Evolutionary conservation across 1,140 invertebrate genomes (phyloP), one percentile per base, ranked within the genome.

Genomic region (Bombus vancouverensis): DNA sequence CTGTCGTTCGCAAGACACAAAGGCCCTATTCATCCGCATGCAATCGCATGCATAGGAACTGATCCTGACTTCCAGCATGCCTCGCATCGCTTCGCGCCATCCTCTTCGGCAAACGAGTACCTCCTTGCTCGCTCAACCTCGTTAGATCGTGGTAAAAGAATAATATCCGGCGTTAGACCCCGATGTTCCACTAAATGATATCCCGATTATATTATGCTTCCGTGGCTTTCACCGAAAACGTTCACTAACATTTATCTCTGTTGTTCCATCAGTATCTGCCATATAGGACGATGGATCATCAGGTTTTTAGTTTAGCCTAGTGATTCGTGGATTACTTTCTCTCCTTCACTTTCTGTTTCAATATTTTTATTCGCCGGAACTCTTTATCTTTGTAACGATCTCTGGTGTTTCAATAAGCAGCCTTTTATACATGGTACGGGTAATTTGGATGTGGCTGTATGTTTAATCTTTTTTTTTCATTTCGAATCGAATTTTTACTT

Each of bases 1-100:
- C 89, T 90, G 89, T 90, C 89, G 89, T 90, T 90, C 87, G 89
- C 89, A 90, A 88, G 89, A 86, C 86, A 90, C 89, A 90, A 90
- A 90, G 89, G 87, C 87, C 87, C 89, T 90, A 90, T 90, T 90
- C 89, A 90, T 90, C 76, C 87, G 81, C 89, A 32, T 90, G 89
- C 89, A 90, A 90, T 90, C 85, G 89, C 79, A 90, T 84, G 83
- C 81, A 85, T 86, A 90, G 87, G 89, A 90, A 90, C 89, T 80
- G 83, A 90, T 90, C 89, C 83, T 78, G 83, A 86, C 89, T 90
- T 90, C 89, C 89, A 86, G 73, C 86, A 71, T 86, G 73, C 89
- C 74, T 87, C 89, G 87, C 89, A 81, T 88, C 88, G 85, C 79
- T 80, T 90, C 85, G 86, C 82, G 81, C 79, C 73, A 87, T 90